Evolutionary conservation across 2,797 vertebrate genomes (phyloP).

Genomic region (Pantherophis alleghaniensis): DNA sequence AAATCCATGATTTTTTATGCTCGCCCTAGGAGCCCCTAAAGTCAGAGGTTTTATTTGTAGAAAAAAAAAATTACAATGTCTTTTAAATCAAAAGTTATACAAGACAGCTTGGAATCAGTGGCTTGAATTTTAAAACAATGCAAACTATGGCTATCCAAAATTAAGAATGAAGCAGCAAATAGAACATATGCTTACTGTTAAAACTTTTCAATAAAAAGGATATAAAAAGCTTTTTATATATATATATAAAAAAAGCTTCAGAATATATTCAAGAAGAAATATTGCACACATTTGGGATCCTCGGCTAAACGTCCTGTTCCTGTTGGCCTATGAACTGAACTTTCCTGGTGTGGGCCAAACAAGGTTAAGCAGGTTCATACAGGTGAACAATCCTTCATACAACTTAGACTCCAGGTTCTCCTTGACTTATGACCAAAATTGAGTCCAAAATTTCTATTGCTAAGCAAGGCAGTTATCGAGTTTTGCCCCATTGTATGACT

Average conservation of each 20-base stretch:
- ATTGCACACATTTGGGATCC: neutral
- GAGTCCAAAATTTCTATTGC: no score
- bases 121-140: neutral
- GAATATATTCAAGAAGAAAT: neutral
- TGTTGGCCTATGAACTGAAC: neutral
- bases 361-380: neutral
- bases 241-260: neutral
- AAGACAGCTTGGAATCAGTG: neutral
- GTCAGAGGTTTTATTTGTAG: neutral
- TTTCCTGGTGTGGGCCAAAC: neutral
- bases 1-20: neutral
- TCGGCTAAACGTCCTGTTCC: neutral
- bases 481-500: neutral
- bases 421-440: no score
- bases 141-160: neutral
- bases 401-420: neutral
- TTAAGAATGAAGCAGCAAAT: neutral
- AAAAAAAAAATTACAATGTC: neutral
- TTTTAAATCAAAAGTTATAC: neutral
- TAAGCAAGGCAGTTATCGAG: no score
- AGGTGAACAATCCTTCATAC: neutral
- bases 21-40: neutral
- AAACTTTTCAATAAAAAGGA: neutral
- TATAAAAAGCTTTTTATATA: neutral
- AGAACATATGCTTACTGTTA: neutral